Evolutionary conservation across 1,140 invertebrate genomes (phyloP), one percentile per base, ranked within the genome.

Genomic region (Phortica variegata): DNA sequence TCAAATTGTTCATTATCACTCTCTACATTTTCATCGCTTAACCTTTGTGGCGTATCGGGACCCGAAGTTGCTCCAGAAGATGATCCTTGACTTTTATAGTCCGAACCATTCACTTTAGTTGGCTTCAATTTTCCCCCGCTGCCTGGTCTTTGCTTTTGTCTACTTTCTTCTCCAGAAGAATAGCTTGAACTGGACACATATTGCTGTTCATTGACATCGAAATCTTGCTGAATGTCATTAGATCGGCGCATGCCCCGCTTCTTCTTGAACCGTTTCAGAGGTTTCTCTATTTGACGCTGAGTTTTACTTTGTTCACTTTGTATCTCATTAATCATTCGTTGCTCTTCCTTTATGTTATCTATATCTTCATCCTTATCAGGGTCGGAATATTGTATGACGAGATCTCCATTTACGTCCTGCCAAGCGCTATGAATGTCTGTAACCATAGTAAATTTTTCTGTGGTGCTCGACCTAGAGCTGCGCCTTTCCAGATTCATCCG

Each of bases 11-110:
- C 15, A 13, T 33, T 7, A 2, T 85, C 81, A 17, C 82, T 82
- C 57, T 86, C 88, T 5, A 38, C 49, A 2, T 39, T 8, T 10
- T 83, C 81, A 48, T 81, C 78, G 7, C 89, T 88, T 63, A 87
- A 86, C 51, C 83, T 81, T 18, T 77, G 77, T 2, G 90, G 88
- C 73, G 87, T 90, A 59, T 93, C 91, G 0, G 90, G 90, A 1
- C 90, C 90, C 8, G 89, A 91, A 7, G 91, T 93, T 60, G 88
- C 88, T 18, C 90, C 89, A 0, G 90, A 92, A 12, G 88, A 88
- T 19, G 77, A 58, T 17, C 37, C 44, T 0, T 50, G 41, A 12
- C 15, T 41, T 16, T n/a, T n/a, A n/a, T n/a, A n/a, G n/a, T n/a
- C n/a, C n/a, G n/a, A n/a, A n/a, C n/a, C n/a, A n/a, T n/a, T n/a